These are phyloP conservation scores for Zaprionus kolodkinae DNA, from an alignment of 1,140 invertebrate species.

Conservation along the genomic window DNA sequence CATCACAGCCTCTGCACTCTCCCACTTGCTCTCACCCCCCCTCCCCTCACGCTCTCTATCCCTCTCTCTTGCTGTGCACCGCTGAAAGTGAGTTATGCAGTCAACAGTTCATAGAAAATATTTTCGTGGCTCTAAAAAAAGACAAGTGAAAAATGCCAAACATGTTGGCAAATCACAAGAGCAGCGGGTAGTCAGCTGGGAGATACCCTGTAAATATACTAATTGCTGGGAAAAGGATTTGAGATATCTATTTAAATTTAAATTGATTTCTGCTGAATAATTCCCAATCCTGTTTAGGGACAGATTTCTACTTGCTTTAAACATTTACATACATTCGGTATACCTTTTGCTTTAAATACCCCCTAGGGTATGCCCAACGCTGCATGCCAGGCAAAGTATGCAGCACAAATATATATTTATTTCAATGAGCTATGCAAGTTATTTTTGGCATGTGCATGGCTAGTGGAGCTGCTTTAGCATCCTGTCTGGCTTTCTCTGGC, in stretches of 20 bases:
- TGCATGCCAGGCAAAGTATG: slow-evolving; percentile 27
- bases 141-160: slow-evolving; percentile 11
- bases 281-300: too few relatives aligned
- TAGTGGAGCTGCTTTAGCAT: not conserved
- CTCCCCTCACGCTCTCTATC: not conserved
- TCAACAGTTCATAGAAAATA: slow-evolving; percentile 78
- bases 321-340: not conserved
- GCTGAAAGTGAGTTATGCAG: slow-evolving; percentile 77
- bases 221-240: not conserved
- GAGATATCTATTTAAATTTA: not conserved
- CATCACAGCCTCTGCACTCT: slow-evolving; percentile 15
- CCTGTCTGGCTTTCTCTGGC: slow-evolving; percentile 30
- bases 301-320: not conserved
- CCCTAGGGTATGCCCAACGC: not conserved
- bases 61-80: not conserved
- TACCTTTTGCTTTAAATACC: not conserved
- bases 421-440: slow-evolving; percentile 62
- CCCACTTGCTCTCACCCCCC: not conserved
- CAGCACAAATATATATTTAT: slow-evolving; percentile 58
- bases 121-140: slow-evolving; percentile 41
- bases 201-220: not conserved
- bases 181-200: not conserved
- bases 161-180: slow-evolving; percentile 2
- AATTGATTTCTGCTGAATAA: too few relatives aligned
- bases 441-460: slow-evolving; percentile 49